Base-by-base conservation (phyloP, 2,113 vertebrate genomes). In the Melanerpes aurifrons region DNA sequence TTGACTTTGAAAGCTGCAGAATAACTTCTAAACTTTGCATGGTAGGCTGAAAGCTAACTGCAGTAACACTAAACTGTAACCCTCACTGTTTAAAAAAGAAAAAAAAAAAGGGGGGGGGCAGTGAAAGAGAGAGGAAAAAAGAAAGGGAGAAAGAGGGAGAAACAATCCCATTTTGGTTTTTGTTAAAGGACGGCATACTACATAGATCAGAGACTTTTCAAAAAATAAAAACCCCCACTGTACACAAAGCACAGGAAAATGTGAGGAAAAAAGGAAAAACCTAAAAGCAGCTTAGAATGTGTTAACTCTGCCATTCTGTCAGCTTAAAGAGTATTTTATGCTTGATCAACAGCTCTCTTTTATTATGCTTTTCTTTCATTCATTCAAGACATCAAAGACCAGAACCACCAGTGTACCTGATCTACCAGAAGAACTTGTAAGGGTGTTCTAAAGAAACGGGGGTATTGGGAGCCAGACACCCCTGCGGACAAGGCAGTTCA, bases 261-360 rank as follows among this genome's bases (percentile, higher is more conserved):
- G 98, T 97, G 97, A 96, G 96, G 97, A 95, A 96, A 96, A 97
- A 97, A 97, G 96, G 95, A 87, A 96, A 96, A 97, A 96, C 95
- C 95, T 96, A 98, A 98, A 98, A 98, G 98, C 98, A 98, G 98
- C 98, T 98, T 98, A 98, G 98, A 98, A 98, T 98, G 98, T 98
- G 98, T 98, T 98, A 98, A 98, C 97, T 98, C 98, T 97, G 97
- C 98, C 97, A 98, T 98, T 98, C 98, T 98, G 98, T 98, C 98
- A 98, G 98, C 98, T 98, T 98, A 98, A 98, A 98, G 98, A 98
- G 98, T 97, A 98, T 98, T 98, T 98, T 98, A 98, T 98, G 98
- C 98, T 98, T 98, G 98, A 98, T 98, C 98, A 98, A 98, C 98
- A 98, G 98, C 97, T 98, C 98, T 97, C 98, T 98, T 98, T 98